phyloP scores from a whole-genome alignment of 1,140 invertebrate species.

The Zaprionus ornatus region DNA sequence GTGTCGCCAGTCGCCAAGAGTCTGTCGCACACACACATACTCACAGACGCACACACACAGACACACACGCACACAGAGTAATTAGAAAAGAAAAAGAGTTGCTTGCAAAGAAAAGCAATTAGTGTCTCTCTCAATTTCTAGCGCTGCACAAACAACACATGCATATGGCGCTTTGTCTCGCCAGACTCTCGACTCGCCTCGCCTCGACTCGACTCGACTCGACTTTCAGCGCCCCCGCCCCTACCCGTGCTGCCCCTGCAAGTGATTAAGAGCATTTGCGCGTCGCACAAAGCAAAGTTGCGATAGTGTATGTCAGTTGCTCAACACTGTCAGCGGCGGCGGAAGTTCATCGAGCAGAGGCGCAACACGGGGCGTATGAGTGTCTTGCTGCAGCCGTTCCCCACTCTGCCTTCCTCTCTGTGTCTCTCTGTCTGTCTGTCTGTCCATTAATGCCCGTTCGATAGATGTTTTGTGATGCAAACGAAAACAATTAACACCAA shows the following conservation, averaged over 20 bases:
- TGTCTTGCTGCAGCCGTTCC: slow-evolving; percentile 15
- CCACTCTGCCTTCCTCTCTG: background rate
- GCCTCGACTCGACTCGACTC: background rate
- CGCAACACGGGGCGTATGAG: slow-evolving; percentile 50
- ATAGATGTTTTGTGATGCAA: slow-evolving; percentile 77
- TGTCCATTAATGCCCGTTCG: slow-evolving; percentile 66
- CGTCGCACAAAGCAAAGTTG: slow-evolving; percentile 41
- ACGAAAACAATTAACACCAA: slow-evolving; percentile 81
- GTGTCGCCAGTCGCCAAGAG: slow-evolving; percentile 78
- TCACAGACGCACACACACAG: slow-evolving; percentile 11
- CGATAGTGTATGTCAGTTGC: background rate
- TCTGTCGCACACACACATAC: slow-evolving; percentile 42
- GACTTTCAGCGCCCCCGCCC: slow-evolving; percentile 17
- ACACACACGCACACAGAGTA: slow-evolving; percentile 49
- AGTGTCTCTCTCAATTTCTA: slow-evolving; percentile 81
- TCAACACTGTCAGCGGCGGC: slow-evolving; percentile 8
- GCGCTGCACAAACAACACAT: slow-evolving; percentile 57
- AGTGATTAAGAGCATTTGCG: slow-evolving; percentile 77
- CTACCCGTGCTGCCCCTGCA: slow-evolving; percentile 21
- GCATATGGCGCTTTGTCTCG: slow-evolving; percentile 33
- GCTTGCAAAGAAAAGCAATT: slow-evolving; percentile 78
- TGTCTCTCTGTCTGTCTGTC: background rate
- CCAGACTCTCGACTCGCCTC: background rate
- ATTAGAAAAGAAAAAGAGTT: slow-evolving; percentile 82
- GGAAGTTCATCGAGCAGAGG: slow-evolving; percentile 64